Conservation (phyloP, 2,888 invertebrate genomes). For the Mesopsocus fuscifrons region DNA sequence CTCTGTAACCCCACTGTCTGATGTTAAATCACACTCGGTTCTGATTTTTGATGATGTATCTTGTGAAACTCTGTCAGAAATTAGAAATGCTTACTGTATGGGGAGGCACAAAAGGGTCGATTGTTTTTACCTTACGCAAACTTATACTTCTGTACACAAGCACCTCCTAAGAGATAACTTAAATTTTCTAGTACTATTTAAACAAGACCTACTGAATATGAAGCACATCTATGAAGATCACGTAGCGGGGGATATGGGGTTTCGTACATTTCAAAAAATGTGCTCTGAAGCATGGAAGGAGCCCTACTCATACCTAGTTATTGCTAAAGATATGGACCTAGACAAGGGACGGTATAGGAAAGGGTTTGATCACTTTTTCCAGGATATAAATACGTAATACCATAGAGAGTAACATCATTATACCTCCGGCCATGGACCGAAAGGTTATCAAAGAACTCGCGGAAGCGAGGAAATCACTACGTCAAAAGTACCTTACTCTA, state of each 20-base stretch:
- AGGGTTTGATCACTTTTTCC: constrained; percentile 19
- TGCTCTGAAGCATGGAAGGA: constrained; percentile 21
- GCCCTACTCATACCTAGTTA: too few relatives aligned
- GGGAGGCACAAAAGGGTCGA: constrained; percentile 17
- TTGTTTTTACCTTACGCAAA: constrained; percentile 17
- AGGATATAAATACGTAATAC: too few relatives aligned
- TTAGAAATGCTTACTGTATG: constrained; percentile 16
- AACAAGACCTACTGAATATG: constrained; percentile 19
- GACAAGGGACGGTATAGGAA: constrained; percentile 20
- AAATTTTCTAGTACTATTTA: constrained; percentile 18
- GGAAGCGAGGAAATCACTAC: background rate
- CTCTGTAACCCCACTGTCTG: constrained; percentile 15
- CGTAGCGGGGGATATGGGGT: constrained; percentile 18
- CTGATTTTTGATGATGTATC: constrained; percentile 24
- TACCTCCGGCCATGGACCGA: too few relatives aligned
- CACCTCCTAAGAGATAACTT: constrained; percentile 18
- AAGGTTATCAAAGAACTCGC: background rate
- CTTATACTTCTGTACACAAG: constrained; percentile 18
- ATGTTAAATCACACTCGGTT: constrained; percentile 19
- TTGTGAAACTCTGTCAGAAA: constrained; percentile 17
- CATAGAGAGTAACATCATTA: too few relatives aligned
- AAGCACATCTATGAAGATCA: constrained; percentile 20
- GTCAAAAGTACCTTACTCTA: background rate
- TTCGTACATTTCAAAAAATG: constrained; percentile 18
- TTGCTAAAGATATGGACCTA: constrained; percentile 18